Percentiles rank a stretch among this genome's conserved stretches.
These are phyloP conservation scores for Drosophila gunungcola DNA, from an alignment of 1,140 invertebrate genomes.

Conservation along the genomic window DNA sequence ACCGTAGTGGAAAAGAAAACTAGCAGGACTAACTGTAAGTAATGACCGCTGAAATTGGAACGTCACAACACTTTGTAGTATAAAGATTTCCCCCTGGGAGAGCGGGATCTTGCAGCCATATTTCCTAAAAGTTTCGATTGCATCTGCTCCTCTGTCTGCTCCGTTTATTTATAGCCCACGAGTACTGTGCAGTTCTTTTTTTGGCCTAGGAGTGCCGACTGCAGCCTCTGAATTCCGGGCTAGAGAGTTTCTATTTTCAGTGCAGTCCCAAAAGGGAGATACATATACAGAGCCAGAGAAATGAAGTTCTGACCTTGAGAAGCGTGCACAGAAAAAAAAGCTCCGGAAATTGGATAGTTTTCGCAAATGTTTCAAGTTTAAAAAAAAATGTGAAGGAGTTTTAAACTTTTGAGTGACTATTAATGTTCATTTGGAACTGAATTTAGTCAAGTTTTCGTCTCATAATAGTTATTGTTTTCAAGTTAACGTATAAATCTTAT, in stretches of 20 bases:
- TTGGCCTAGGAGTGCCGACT: conserved; percentile 35
- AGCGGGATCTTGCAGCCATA: background rate
- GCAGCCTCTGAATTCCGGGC: conserved; percentile 47
- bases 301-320: conserved; percentile 44
- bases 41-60: conserved; percentile 31
- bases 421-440: too few relatives aligned
- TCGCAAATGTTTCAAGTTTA: too few relatives aligned
- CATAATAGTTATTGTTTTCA: too few relatives aligned
- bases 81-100: conserved; percentile 7
- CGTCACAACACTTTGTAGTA: conserved; percentile 37
- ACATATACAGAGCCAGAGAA: background rate
- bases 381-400: background rate
- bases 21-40: conserved; percentile 34
- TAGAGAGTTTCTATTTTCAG: conserved; percentile 45
- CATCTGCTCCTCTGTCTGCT: conserved; percentile 36
- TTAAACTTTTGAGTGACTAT: background rate
- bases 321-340: background rate
- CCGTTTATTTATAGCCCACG: conserved; percentile 47
- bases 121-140: conserved; percentile 51
- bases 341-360: background rate
- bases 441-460: too few relatives aligned
- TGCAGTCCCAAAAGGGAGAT: conserved; percentile 43
- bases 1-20: conserved; percentile 32
- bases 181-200: conserved; percentile 50
- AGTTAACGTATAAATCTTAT: too few relatives aligned